Conservation (phyloP, 2,113 vertebrate genomes). For the Thomomys bottae region DNA sequence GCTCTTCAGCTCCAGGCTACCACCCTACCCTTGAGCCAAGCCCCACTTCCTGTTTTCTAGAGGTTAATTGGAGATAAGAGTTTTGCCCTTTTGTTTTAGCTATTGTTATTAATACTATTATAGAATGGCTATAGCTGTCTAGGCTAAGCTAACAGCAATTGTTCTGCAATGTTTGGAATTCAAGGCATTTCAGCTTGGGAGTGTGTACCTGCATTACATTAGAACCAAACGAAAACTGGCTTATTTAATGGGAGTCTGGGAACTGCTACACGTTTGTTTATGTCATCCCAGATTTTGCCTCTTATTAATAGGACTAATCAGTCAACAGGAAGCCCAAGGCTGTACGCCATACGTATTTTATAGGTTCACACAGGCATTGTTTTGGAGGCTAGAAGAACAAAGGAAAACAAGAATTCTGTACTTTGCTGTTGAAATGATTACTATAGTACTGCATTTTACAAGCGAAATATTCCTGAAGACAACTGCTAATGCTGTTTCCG, state of each 20-base stretch:
- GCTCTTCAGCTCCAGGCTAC: too few species aligned
- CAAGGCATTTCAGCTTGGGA: background rate
- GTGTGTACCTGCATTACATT: background rate
- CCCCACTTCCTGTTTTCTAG: too few species aligned
- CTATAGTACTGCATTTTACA: background rate
- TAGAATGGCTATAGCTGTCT: too few species aligned
- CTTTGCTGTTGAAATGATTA: background rate
- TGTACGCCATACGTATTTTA: background rate
- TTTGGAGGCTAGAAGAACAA: background rate
- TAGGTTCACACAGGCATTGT: background rate
- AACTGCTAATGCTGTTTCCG: background rate
- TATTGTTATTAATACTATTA: too few species aligned
- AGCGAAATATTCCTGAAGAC: background rate
- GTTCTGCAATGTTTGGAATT: background rate
- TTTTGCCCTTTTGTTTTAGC: too few species aligned
- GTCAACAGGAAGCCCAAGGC: background rate
- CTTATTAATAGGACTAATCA: conserved; percentile 32
- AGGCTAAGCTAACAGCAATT: background rate
- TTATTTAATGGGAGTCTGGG: background rate
- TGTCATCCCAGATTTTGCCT: background rate
- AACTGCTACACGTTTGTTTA: background rate
- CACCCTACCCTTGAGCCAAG: too few species aligned
- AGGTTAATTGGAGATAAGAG: too few species aligned
- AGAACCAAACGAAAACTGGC: background rate
- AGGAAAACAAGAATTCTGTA: background rate